A percentile compares a stretch with the other conserved stretches of the same genome.
Evolutionary conservation across 2,888 invertebrate genomes (phyloP).

Genomic region (Tetranychus piercei): DNA sequence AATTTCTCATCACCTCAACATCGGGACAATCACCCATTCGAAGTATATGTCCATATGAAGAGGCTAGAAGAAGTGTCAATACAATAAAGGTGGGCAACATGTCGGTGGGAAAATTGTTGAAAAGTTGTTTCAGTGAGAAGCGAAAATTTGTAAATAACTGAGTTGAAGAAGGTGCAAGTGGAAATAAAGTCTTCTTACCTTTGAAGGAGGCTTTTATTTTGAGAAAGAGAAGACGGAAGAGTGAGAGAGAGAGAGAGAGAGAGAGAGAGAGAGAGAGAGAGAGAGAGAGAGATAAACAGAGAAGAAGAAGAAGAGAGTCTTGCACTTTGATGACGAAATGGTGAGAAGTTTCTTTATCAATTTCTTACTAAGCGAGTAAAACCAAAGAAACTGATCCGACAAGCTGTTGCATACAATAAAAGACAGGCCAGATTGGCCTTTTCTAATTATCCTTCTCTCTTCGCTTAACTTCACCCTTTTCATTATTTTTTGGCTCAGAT

Average conservation of each 20-base stretch:
- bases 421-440: not conserved
- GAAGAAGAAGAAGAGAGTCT: not conserved
- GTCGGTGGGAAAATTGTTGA: not conserved
- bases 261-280: not conserved
- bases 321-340: not conserved
- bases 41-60: slow-evolving; percentile 41
- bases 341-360: not conserved
- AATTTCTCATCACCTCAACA: slow-evolving; percentile 51
- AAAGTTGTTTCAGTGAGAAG: not conserved
- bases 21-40: slow-evolving; percentile 53
- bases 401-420: not conserved
- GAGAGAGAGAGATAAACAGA: not conserved
- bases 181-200: not conserved
- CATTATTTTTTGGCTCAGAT: not conserved
- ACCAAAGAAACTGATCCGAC: not conserved
- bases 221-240: not conserved
- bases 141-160: not conserved
- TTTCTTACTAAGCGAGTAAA: not conserved
- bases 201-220: not conserved
- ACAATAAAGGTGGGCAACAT: not conserved
- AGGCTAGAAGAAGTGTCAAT: not conserved
- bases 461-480: not conserved
- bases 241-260: not conserved
- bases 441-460: not conserved
- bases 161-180: not conserved